phyloP scores from a whole-genome alignment of 2,888 invertebrate species.

The Cryptocephalus primarius region DNA sequence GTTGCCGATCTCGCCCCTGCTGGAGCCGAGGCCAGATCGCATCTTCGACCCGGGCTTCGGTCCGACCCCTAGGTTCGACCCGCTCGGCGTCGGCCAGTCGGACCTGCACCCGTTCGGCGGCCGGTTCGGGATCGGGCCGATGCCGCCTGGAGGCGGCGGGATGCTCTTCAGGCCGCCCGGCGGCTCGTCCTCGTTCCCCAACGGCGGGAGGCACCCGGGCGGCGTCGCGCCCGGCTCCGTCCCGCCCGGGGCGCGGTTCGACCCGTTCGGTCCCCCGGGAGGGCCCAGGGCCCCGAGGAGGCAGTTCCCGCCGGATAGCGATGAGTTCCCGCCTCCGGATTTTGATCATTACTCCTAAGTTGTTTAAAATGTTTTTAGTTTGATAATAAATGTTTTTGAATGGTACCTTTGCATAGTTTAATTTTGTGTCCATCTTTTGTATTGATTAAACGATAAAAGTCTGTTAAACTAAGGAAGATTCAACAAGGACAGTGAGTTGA shows the following conservation, averaged over 20 bases:
- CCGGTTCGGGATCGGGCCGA: constrained; percentile 22
- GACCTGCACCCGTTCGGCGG: constrained; percentile 67
- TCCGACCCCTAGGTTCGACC: not conserved
- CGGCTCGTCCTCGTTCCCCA: constrained; percentile 14
- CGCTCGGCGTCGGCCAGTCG: constrained; percentile 43
- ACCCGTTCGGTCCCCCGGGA: constrained; percentile 65
- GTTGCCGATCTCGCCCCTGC: not conserved
- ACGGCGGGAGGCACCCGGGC: constrained; percentile 16
- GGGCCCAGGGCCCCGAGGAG: constrained; percentile 31
- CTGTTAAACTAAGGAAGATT: no score
- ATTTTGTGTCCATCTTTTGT: no score
- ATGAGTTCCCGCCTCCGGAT: constrained; percentile 67
- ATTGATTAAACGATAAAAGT: no score
- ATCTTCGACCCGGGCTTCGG: not conserved
- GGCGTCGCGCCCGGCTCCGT: constrained; percentile 41
- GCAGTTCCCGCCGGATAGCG: constrained; percentile 50
- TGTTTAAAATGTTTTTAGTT: no score
- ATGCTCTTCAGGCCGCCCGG: constrained; percentile 61
- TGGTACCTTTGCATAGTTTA: no score
- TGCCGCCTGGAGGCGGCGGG: constrained; percentile 45
- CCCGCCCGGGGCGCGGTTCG: constrained; percentile 75
- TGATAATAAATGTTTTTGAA: no score
- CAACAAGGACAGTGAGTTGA: no score
- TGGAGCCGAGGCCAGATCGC: constrained; percentile 1
- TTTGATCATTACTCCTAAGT: constrained; percentile 42